Percentiles rank a stretch among this genome's conserved stretches.
phyloP scores from a whole-genome alignment of 1,140 invertebrate species.

The Linepithema humile region DNA sequence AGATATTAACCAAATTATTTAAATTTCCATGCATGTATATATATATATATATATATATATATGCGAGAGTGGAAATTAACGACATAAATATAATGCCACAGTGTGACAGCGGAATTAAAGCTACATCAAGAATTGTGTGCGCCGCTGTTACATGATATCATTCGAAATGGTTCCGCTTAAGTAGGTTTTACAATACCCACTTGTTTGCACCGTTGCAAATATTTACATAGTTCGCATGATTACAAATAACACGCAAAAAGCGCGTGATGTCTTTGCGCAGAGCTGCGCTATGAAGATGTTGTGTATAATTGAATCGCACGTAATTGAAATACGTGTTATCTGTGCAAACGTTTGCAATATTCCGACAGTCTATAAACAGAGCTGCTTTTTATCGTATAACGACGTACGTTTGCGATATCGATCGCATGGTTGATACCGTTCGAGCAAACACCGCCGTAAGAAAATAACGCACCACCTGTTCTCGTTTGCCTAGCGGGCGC shows the following conservation, averaged over 20 bases:
- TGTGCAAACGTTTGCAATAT: conserved; percentile 26
- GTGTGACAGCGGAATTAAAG: no score
- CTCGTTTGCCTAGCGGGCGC: conserved; percentile 22
- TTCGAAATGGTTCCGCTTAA: background rate
- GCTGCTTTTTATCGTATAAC: conserved; percentile 26
- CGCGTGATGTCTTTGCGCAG: background rate
- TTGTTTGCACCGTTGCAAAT: no score
- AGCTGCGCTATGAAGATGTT: conserved; percentile 7
- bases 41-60: no score
- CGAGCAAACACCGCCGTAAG: conserved; percentile 13
- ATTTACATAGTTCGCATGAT: background rate
- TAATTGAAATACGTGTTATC: conserved; percentile 38
- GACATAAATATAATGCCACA: no score
- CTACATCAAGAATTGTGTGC: background rate
- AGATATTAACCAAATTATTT: no score
- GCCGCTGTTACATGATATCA: background rate
- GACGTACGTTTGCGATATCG: conserved; percentile 16
- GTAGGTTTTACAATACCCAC: no score
- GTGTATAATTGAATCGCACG: conserved; percentile 9
- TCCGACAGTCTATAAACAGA: background rate
- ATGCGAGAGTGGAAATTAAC: no score
- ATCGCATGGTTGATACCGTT: background rate
- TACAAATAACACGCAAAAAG: background rate
- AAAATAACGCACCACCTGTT: conserved; percentile 41
- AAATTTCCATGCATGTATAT: no score